These are phyloP conservation scores for Tauraco erythrolophus DNA, from an alignment of 2,113 vertebrate species.

Conservation along the genomic window DNA sequence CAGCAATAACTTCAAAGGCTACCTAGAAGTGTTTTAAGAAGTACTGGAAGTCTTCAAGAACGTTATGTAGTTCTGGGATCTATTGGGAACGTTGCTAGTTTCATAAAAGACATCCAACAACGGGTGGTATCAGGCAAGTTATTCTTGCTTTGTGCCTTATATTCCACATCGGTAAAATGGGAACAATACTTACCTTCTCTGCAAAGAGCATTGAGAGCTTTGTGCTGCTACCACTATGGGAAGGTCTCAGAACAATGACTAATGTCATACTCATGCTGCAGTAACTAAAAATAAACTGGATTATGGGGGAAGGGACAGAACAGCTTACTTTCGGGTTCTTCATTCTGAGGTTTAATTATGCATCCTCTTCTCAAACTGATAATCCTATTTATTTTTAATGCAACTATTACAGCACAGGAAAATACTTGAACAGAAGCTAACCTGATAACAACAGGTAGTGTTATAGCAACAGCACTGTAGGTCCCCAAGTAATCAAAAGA, in stretches of 20 bases:
- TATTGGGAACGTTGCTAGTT: background rate
- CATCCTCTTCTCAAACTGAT: background rate
- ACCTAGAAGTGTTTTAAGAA: background rate
- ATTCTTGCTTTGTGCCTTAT: background rate
- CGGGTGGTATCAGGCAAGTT: background rate
- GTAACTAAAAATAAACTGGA: constrained; percentile 33
- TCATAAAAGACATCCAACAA: background rate
- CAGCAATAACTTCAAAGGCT: background rate
- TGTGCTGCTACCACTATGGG: background rate
- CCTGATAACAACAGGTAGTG: background rate
- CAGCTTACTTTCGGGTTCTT: background rate
- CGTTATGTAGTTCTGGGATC: accelerated
- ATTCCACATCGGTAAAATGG: background rate
- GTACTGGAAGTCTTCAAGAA: background rate
- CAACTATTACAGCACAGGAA: background rate
- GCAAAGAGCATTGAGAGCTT: background rate
- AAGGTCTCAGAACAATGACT: constrained; percentile 35
- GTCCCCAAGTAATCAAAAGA: background rate
- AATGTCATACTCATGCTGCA: background rate
- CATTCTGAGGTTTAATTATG: background rate
- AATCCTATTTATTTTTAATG: background rate
- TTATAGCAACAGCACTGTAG: background rate
- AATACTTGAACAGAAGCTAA: background rate
- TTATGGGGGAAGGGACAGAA: background rate
- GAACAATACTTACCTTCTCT: background rate